Evolutionary conservation across 2,888 invertebrate species (phyloP).

Genomic region (Oxystoma pomonae): DNA sequence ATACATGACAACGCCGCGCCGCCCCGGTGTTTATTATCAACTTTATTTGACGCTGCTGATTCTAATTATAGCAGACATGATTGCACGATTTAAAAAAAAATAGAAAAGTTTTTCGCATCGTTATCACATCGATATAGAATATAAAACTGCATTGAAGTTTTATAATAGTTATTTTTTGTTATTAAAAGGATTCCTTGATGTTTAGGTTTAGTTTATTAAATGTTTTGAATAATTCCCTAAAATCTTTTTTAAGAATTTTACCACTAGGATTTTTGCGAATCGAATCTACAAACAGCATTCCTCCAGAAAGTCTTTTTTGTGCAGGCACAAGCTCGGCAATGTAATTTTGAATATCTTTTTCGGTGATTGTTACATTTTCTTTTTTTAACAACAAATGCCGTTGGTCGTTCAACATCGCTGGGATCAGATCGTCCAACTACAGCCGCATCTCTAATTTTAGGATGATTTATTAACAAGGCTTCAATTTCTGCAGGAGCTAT

Average conservation of each 20-base stretch:
- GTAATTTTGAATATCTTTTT: constrained; percentile 44
- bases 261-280: constrained; percentile 52
- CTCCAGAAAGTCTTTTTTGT: constrained; percentile 69
- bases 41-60: no score
- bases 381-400: constrained; percentile 70
- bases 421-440: constrained; percentile 73
- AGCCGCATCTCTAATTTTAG: constrained; percentile 72
- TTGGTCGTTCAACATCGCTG: constrained; percentile 68
- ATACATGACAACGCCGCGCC: no score
- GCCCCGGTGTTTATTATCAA: no score
- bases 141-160: no score
- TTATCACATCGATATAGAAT: no score
- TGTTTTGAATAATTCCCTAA: constrained; percentile 32
- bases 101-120: no score
- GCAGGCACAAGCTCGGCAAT: constrained; percentile 60
- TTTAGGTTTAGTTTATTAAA: no score
- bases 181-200: no score
- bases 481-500: constrained; percentile 88
- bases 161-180: no score
- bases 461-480: constrained; percentile 68
- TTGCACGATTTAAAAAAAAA: no score
- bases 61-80: no score
- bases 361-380: constrained; percentile 49
- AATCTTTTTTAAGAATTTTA: constrained; percentile 49
- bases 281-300: constrained; percentile 50